These are phyloP conservation scores for Coregonus sp. DNA, from an alignment of 2,797 vertebrate species.

Conservation along the genomic window DNA sequence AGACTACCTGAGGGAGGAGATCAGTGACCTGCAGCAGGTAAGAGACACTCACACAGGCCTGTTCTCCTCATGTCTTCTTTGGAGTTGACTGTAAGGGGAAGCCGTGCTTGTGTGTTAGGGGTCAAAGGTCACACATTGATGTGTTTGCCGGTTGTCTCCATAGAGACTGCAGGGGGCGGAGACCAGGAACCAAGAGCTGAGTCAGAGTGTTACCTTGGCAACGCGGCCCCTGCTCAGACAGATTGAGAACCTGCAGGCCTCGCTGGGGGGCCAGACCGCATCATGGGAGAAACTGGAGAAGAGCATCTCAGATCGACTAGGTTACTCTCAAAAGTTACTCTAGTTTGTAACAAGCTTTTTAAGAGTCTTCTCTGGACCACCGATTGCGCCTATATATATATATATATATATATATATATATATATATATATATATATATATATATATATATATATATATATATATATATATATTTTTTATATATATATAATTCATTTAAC, in stretches of 20 bases:
- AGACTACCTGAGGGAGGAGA: slow-evolving; percentile 96
- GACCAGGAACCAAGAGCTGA: slow-evolving; percentile 92
- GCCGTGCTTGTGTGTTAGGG: not conserved
- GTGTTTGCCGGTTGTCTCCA: not conserved
- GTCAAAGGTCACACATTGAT: not conserved
- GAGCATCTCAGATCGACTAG: slow-evolving; percentile 93
- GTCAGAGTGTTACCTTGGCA: slow-evolving; percentile 92
- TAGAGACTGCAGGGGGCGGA: slow-evolving; percentile 95
- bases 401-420: not conserved
- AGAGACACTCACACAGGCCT: not conserved
- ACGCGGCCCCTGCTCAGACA: slow-evolving; percentile 92
- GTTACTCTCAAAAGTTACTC: slow-evolving; percentile 66
- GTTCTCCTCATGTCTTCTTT: not conserved
- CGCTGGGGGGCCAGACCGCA: slow-evolving; percentile 86
- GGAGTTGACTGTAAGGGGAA: not conserved
- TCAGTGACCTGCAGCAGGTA: slow-evolving; percentile 93
- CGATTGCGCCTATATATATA: no score
- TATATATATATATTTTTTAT: not conserved
- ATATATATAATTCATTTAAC: not conserved
- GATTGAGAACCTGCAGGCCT: slow-evolving; percentile 96
- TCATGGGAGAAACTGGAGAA: slow-evolving; percentile 97
- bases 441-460: no score
- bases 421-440: not conserved
- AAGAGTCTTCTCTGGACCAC: no score
- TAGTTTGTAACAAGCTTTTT: not conserved